Base-by-base conservation (phyloP, 1,140 invertebrate genomes). In the Cherax destructor region DNA sequence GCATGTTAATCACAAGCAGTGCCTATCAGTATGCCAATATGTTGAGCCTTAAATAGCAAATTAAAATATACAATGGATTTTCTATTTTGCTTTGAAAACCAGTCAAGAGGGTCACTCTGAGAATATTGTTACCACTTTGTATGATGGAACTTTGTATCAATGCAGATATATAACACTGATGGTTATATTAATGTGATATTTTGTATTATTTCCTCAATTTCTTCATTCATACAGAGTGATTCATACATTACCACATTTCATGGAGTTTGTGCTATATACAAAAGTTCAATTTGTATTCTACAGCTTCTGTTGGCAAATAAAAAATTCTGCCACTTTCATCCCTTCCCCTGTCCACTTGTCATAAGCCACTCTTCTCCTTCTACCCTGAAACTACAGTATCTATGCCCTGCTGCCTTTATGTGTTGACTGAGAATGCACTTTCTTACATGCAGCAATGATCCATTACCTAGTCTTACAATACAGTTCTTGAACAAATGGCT, bases 1-100 rank as follows among this genome's bases (percentile, higher is more conserved):
- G 50, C 56, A 81, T 81, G 56, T 81, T 56, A 59, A 81, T 81
- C 79, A 81, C 79, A 81, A 81, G 79, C 79, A 81, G 79, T 81
- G 79, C 79, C 79, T 81, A 56, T n/a, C 50, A n/a, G n/a, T 30
- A 56, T 56, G 24, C 79, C 56, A 52, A n/a, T 52, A 59, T 59
- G 50, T 21, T 49, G 79, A 49, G 79, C 56, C 79, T 81, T 81
- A 30, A 59, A 56, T 24, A 81, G n/a, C 10, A 52, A 81, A 59
- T 80, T 81, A 47, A 50, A 81, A 56, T 24, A 24, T 81, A 52
- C 24, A 47, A 59, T 59, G 49, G 79, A 81, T 56, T 52, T 81
- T 59, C 56, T 81, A 21, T 52, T 65, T 65, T 65, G 21, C 61
- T 65, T 81, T 50, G 79, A 59, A 56, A 59, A 81, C 56, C 24